Conservation (phyloP, 2,797 vertebrate genomes). For the Catostomus latipinnis region DNA sequence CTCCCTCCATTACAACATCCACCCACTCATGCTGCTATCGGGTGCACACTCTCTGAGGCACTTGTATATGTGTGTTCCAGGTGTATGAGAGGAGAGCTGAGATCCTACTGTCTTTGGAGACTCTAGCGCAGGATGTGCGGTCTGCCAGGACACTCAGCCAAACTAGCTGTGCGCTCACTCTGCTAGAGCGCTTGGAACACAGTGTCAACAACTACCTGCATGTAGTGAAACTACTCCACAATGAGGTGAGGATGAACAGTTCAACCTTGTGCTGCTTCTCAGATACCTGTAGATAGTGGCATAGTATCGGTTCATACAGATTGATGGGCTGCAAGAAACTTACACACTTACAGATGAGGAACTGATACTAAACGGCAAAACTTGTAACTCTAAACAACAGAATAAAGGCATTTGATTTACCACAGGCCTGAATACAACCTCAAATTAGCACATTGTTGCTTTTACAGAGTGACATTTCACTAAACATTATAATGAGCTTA, state of each 20-base stretch:
- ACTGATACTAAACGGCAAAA: not conserved
- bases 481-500: too few species aligned
- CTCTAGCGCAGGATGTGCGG: conserved; percentile 68
- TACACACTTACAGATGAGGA: not conserved
- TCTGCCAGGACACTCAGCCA: conserved; percentile 53
- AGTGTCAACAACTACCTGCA: conserved; percentile 75
- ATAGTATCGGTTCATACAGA: not conserved
- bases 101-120: conserved; percentile 68
- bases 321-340: not conserved
- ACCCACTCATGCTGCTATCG: conserved; percentile 26
- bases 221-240: conserved; percentile 69
- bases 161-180: conserved; percentile 62
- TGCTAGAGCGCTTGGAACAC: conserved; percentile 70
- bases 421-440: not conserved
- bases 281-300: conserved; percentile 11
- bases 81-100: conserved; percentile 71
- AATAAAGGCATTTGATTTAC: not conserved
- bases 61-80: conserved; percentile 58
- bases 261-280: not conserved
- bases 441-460: too few species aligned
- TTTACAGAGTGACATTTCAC: too few species aligned
- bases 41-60: conserved; percentile 23
- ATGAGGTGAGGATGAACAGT: conserved; percentile 64
- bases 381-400: too few species aligned
- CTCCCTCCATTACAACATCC: conserved; percentile 15